phyloP scores from a whole-genome alignment of 1,140 invertebrate species.

The Limonius californicus region DNA sequence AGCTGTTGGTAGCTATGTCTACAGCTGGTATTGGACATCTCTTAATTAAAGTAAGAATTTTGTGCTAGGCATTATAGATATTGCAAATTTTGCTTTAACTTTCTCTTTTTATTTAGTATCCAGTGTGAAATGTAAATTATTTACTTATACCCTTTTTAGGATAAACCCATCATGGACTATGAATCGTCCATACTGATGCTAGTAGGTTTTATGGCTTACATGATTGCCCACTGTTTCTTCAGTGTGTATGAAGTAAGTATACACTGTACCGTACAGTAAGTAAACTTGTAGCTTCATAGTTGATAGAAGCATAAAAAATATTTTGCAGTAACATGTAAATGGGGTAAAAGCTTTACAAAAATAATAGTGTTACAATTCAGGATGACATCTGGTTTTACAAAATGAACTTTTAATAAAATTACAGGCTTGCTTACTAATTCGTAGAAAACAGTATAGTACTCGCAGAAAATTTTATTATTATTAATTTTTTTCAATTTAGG shows the following conservation, averaged over 20 bases:
- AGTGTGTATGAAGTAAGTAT: conserved; percentile 74
- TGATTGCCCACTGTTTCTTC: conserved; percentile 72
- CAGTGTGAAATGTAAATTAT: too few species aligned
- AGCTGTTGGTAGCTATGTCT: conserved; percentile 63
- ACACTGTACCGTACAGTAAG: too few species aligned
- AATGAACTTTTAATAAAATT: conserved; percentile 58
- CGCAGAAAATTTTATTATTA: conserved; percentile 71
- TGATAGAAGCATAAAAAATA: too few species aligned
- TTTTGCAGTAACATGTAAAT: too few species aligned
- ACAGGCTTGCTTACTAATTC: too few species aligned
- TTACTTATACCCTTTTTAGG: conserved; percentile 44
- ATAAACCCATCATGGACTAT: conserved; percentile 52
- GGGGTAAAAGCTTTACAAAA: too few species aligned
- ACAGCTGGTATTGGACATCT: conserved; percentile 60
- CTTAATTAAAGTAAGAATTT: conserved; percentile 54
- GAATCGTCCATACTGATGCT: conserved; percentile 53
- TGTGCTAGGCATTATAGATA: conserved; percentile 26
- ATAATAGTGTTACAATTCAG: too few species aligned
- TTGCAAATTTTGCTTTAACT: conserved; percentile 53
- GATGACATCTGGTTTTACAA: too few species aligned
- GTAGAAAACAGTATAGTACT: too few species aligned
- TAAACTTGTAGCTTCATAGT: too few species aligned
- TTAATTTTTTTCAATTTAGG: conserved; percentile 77
- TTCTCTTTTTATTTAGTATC: too few species aligned
- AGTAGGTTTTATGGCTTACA: conserved; percentile 58